phyloP scores from a whole-genome alignment of 2,888 invertebrate species.

The Diarsia mendica region DNA sequence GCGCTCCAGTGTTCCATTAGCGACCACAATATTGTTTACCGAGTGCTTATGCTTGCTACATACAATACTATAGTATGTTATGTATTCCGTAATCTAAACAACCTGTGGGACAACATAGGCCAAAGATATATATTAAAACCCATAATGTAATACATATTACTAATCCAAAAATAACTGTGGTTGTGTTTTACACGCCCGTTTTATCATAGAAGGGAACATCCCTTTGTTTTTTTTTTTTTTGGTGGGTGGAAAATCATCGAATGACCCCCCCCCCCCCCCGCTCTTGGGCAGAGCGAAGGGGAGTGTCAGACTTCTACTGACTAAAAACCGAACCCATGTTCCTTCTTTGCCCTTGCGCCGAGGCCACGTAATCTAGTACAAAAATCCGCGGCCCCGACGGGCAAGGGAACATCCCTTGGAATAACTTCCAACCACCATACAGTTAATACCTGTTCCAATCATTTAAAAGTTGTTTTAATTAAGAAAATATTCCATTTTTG shows the following conservation, averaged over 20 bases:
- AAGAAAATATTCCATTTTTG: background rate
- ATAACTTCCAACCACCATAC: background rate
- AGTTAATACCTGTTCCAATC: background rate
- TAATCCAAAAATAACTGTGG: background rate
- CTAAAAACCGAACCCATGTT: no score
- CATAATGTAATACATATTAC: background rate
- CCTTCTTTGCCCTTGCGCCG: no score
- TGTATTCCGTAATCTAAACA: background rate
- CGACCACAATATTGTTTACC: background rate
- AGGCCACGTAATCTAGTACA: no score
- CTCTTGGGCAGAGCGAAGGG: no score
- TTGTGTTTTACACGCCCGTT: background rate
- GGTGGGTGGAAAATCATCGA: no score
- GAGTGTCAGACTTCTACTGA: no score
- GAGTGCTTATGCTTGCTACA: background rate
- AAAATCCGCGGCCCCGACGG: no score
- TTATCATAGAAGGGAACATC: background rate
- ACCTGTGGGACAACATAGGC: background rate
- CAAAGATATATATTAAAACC: background rate
- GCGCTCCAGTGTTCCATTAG: background rate
- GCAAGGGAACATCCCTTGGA: background rate
- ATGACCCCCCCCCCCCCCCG: no score
- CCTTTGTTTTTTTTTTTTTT: no score
- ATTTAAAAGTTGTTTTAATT: background rate
- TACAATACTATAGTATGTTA: background rate